Conservation (phyloP, 2,888 invertebrate species). For the Salticus scenicus region DNA sequence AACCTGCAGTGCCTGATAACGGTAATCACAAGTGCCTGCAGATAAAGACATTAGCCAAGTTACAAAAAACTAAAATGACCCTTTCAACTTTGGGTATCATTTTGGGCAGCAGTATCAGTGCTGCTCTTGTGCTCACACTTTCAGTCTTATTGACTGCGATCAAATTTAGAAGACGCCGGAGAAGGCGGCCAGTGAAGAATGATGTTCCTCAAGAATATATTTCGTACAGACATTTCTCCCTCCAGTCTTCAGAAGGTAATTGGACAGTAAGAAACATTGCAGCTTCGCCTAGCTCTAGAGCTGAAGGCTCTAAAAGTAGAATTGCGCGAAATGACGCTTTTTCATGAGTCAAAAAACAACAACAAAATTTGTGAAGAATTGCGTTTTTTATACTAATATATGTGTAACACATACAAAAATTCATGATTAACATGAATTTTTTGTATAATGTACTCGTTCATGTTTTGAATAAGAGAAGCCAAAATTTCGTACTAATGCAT, state of each 20-base stretch:
- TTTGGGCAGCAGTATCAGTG: constrained; percentile 89
- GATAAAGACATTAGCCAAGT: constrained; percentile 71
- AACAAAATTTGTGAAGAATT: not conserved
- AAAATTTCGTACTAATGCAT: too few relatives aligned
- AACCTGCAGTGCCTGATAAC: constrained; percentile 61
- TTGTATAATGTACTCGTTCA: too few relatives aligned
- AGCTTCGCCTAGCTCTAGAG: constrained; percentile 49
- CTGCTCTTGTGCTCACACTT: constrained; percentile 88
- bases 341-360: constrained; percentile 21
- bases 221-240: constrained; percentile 74
- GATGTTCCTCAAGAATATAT: constrained; percentile 73
- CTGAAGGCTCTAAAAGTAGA: constrained; percentile 43
- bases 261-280: constrained; percentile 46
- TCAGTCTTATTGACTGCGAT: constrained; percentile 79
- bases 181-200: constrained; percentile 70
- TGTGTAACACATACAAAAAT: not conserved
- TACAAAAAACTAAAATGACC: constrained; percentile 71
- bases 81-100: constrained; percentile 86
- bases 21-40: constrained; percentile 72
- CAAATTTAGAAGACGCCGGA: constrained; percentile 67
- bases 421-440: not conserved
- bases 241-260: constrained; percentile 72
- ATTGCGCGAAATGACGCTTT: constrained; percentile 58
- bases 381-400: not conserved
- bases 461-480: too few relatives aligned